Base-by-base conservation (phyloP, 2,113 vertebrate genomes). In the Callipepla squamata region DNA sequence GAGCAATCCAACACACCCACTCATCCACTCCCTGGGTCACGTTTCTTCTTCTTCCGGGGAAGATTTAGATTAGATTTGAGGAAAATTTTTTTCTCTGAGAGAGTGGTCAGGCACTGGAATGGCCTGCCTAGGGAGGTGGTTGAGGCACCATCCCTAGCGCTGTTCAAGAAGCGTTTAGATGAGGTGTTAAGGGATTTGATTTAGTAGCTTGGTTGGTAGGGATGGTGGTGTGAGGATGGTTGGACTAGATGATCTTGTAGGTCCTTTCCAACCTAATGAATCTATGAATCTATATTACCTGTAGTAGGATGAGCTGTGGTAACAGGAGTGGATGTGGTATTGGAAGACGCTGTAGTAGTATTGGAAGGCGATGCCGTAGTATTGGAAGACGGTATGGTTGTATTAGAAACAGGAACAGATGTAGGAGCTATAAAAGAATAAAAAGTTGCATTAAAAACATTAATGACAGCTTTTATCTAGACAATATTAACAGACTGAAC, bases 231-330 rank as follows among this genome's bases (percentile, higher is more conserved):
- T 36, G 36, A 36, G 36, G 36, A 36, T 36, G 36, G 36, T 36
- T 36, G 36, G 36, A 36, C 36, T 36, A 36, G 36, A 36, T 36
- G 36, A 36, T 36, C 36, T 36, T 36, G 36, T 36, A 36, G 36
- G 36, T 36, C 36, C 36, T 36, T 36, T 36, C 36, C 36, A 36
- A 36, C 36, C 36, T 36, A 36, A 36, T 36, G 7, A 36, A 36
- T 36, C 36, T 36, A 36, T 36, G 36, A 36, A 36, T 36, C 36
- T 36, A 32, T 48, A 36, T 97, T 97, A 97, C 97, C 97, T 96
- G 22, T 92, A 73, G 94, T 32, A 82, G 86, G 42, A 57, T 40
- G 77, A 85, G 48, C 13, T 44, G 93, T 92, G 38, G 89, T 67
- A 66, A 53, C 2, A 78, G 89, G 2, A 90, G 5, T 7, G 8